phyloP scores from a whole-genome alignment of 2,888 invertebrate species.

The Harmothoe impar region DNA sequence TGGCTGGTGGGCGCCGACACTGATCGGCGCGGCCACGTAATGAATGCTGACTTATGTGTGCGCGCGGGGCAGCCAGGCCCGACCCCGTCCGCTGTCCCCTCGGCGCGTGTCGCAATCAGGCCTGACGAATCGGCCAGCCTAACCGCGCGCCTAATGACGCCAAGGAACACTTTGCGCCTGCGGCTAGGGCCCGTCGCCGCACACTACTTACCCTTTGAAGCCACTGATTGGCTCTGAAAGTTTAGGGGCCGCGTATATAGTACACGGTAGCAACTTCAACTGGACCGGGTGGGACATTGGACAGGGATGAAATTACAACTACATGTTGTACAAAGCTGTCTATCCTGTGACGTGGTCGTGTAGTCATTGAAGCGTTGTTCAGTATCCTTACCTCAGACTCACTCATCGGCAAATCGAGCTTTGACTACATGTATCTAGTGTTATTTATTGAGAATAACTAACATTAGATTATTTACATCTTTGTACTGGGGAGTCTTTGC shows the following conservation, averaged over 20 bases:
- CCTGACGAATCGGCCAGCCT: conserved; percentile 19
- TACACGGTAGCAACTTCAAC: too few relatives aligned
- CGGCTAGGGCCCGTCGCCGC: not conserved
- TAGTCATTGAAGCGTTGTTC: too few relatives aligned
- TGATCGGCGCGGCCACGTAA: not conserved
- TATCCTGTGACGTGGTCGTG: too few relatives aligned
- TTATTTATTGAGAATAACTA: too few relatives aligned
- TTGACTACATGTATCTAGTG: too few relatives aligned
- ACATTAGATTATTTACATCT: too few relatives aligned
- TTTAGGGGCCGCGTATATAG: not conserved
- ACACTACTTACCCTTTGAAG: conserved; percentile 39
- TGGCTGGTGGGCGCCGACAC: not conserved
- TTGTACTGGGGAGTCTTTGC: too few relatives aligned
- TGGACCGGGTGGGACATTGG: too few relatives aligned
- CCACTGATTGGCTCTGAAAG: not conserved
- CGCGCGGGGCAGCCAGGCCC: not conserved
- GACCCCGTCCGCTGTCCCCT: not conserved
- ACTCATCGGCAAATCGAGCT: too few relatives aligned
- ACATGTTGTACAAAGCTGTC: too few relatives aligned
- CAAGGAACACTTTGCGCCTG: conserved; percentile 19
- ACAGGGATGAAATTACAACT: too few relatives aligned
- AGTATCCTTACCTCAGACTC: too few relatives aligned
- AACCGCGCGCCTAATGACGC: conserved; percentile 27
- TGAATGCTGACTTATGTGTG: conserved; percentile 54
- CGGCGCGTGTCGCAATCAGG: conserved; percentile 5